phyloP scores from a whole-genome alignment of 2,888 invertebrate genomes.

The Neoitamus cyanurus region DNA sequence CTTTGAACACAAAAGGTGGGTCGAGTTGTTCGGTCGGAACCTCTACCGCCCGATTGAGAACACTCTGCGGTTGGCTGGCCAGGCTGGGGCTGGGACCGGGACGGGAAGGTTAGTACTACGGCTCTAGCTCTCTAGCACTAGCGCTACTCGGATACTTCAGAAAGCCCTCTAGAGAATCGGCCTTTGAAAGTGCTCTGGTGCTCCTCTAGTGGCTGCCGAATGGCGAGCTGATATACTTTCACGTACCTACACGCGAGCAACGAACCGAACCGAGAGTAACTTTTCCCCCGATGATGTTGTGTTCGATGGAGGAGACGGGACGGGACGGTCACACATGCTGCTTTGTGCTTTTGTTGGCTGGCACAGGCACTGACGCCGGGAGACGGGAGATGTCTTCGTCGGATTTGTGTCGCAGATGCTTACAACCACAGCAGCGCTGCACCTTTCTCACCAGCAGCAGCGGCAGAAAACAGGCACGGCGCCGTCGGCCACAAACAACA shows the following conservation, averaged over 20 bases:
- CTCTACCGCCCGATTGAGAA: neutral
- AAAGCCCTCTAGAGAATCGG: neutral
- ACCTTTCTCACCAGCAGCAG: constrained; percentile 1
- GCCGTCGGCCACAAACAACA: too few species aligned
- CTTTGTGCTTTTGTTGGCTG: constrained; percentile 4
- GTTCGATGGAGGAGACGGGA: neutral
- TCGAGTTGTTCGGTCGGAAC: neutral
- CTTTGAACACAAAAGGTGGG: neutral
- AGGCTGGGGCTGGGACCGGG: neutral
- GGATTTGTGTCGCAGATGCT: constrained; percentile 27
- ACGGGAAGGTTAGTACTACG: neutral
- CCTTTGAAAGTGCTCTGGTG: neutral
- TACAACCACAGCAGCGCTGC: neutral
- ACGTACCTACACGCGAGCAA: neutral
- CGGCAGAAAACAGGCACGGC: neutral
- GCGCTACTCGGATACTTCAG: neutral
- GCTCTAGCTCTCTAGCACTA: neutral
- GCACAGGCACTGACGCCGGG: neutral
- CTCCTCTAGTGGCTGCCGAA: neutral
- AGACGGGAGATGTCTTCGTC: neutral
- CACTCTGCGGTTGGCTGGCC: neutral
- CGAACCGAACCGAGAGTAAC: neutral
- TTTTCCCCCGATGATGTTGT: neutral
- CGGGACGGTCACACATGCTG: neutral
- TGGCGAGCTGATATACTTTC: constrained; percentile 3